Conservation (phyloP, 2,113 vertebrate species). For the Hemichromis elongatus region DNA sequence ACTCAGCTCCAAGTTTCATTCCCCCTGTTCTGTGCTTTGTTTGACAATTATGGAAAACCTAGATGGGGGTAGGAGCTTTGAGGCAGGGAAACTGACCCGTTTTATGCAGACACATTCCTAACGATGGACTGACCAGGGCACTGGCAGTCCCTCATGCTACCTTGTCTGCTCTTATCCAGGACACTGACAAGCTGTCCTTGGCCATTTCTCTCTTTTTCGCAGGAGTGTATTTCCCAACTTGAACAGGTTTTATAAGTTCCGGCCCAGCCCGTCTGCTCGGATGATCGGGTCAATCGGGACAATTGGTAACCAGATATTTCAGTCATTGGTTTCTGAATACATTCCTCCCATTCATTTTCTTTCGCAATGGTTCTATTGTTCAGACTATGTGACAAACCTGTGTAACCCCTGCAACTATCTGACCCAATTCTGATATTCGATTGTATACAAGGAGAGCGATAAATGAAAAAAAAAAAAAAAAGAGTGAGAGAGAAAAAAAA, state of each 20-base stretch:
- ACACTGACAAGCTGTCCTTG: not conserved
- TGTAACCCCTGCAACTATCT: not conserved
- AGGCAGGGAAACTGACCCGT: constrained; percentile 29
- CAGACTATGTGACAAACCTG: not conserved
- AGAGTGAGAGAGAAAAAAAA: not conserved
- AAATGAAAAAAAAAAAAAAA: not conserved
- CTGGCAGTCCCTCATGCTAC: constrained; percentile 4
- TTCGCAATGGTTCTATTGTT: not conserved
- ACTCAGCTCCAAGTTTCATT: constrained; percentile 5
- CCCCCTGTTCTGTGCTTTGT: not conserved
- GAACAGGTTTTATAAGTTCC: not conserved
- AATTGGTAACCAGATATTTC: not conserved
- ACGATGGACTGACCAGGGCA: constrained; percentile 23
- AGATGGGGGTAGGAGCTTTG: not conserved
- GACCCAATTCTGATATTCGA: not conserved
- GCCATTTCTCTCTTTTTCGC: not conserved
- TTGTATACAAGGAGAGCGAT: not conserved
- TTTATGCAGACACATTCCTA: constrained; percentile 31
- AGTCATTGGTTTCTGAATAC: not conserved
- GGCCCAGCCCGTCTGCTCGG: not conserved
- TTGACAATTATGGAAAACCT: constrained; percentile 35
- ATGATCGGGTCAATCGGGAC: not conserved
- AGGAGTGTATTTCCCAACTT: not conserved
- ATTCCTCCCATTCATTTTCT: not conserved
- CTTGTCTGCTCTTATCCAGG: constrained; percentile 24